These are phyloP conservation scores for Meloidogyne chitwoodi DNA, from an alignment of 1,140 invertebrate genomes.

Conservation along the genomic window DNA sequence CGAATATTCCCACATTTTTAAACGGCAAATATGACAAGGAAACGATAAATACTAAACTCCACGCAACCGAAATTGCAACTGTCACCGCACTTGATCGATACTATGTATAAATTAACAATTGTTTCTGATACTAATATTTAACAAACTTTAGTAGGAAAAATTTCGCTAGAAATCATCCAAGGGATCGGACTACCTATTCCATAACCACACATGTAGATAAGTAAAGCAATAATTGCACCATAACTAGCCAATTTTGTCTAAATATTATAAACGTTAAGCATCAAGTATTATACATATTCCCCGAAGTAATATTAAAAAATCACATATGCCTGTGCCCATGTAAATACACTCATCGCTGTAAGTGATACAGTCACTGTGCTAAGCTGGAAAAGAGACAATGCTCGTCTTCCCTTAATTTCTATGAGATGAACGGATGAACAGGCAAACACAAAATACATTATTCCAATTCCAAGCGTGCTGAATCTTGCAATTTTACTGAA, in stretches of 20 bases:
- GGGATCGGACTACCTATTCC: constrained; percentile 54
- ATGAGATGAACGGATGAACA: constrained; percentile 52
- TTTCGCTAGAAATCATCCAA: constrained; percentile 56
- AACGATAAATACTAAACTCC: constrained; percentile 49
- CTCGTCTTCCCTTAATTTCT: constrained; percentile 44
- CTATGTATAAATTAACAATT: constrained; percentile 27
- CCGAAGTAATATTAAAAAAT: neutral
- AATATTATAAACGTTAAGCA: neutral
- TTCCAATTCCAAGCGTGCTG: constrained; percentile 52
- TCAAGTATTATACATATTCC: too few species aligned
- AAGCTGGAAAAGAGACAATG: constrained; percentile 51
- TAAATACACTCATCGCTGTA: constrained; percentile 43
- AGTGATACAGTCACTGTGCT: constrained; percentile 42
- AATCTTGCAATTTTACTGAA: constrained; percentile 38
- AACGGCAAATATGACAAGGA: constrained; percentile 50
- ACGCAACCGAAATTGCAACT: constrained; percentile 45
- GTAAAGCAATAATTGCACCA: constrained; percentile 44
- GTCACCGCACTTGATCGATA: constrained; percentile 51
- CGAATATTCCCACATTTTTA: constrained; percentile 20
- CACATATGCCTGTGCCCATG: constrained; percentile 38
- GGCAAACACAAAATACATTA: constrained; percentile 53
- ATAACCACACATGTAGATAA: constrained; percentile 55
- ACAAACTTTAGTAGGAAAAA: constrained; percentile 41
- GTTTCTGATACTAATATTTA: neutral
- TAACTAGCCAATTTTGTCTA: constrained; percentile 46